phyloP scores from a whole-genome alignment of 2,888 invertebrate genomes.

The Aleiodes leptofemur region DNA sequence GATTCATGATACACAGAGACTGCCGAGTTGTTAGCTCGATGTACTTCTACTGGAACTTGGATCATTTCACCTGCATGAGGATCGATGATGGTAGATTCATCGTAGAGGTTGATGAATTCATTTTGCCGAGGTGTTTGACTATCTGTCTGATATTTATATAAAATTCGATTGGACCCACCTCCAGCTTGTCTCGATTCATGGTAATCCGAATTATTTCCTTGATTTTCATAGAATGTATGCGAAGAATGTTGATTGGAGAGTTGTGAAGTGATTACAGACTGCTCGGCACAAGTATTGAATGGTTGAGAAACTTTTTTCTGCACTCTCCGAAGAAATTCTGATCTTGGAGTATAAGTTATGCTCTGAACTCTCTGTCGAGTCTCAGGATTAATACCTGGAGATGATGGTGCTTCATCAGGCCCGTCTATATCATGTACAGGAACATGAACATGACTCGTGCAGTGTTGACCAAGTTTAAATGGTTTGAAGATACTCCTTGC shows the following conservation, averaged over 20 bases:
- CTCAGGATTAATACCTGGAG: constrained; percentile 59
- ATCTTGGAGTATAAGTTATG: constrained; percentile 65
- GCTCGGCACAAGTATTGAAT: not conserved
- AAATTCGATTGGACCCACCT: not conserved
- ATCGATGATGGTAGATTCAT: constrained; percentile 9
- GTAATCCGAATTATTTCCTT: not conserved
- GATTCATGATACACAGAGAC: not conserved
- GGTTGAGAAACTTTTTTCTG: constrained; percentile 54
- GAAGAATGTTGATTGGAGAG: not conserved
- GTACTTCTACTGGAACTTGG: constrained; percentile 8
- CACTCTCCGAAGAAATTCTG: constrained; percentile 65
- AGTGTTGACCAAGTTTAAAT: constrained; percentile 50
- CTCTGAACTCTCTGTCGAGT: constrained; percentile 61
- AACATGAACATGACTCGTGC: constrained; percentile 51
- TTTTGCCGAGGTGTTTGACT: not conserved
- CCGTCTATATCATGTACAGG: constrained; percentile 21
- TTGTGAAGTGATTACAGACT: not conserved
- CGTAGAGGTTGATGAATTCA: not conserved
- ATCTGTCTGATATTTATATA: not conserved
- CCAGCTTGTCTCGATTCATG: constrained; percentile 31
- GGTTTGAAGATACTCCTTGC: constrained; percentile 50
- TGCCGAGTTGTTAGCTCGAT: constrained; percentile 3
- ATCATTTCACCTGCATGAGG: not conserved
- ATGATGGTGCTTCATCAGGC: constrained; percentile 8
- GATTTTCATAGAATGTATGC: not conserved